Evolutionary conservation across 1,140 invertebrate genomes (phyloP).

Genomic region (Cryptotermes secundus): DNA sequence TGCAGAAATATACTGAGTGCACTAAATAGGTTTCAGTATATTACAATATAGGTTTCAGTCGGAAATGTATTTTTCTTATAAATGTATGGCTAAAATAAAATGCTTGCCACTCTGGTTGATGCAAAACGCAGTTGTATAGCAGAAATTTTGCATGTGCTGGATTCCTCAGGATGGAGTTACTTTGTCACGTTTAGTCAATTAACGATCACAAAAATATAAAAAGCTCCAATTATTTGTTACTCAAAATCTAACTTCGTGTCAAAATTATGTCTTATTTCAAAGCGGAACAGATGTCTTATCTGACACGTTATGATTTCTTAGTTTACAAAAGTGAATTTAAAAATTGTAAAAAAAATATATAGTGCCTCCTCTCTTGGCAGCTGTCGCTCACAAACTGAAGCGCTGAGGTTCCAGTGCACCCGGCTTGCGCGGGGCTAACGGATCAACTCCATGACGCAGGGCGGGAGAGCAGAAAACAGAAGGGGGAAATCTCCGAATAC

Average conservation of each 20-base stretch:
- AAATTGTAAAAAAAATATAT: conserved; percentile 15
- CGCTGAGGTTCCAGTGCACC: background rate
- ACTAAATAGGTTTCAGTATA: background rate
- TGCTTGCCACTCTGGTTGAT: background rate
- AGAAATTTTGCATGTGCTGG: background rate
- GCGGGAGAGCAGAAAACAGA: background rate
- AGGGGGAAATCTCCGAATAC: background rate
- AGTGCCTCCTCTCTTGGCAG: background rate
- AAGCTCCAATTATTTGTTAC: background rate
- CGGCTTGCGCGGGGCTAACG: conserved; percentile 2
- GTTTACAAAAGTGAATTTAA: background rate
- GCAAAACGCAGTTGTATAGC: background rate
- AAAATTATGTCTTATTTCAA: background rate
- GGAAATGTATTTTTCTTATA: background rate
- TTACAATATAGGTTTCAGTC: background rate
- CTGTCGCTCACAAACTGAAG: background rate
- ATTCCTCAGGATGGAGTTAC: background rate
- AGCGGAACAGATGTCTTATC: background rate
- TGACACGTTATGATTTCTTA: background rate
- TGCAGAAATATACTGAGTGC: background rate
- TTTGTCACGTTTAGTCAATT: background rate
- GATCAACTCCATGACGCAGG: background rate
- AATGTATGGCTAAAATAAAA: background rate
- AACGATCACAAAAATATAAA: background rate
- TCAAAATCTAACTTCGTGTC: background rate